Base-by-base conservation (phyloP, 2,888 invertebrate genomes). In the Lasioglossum villosulum region DNA sequence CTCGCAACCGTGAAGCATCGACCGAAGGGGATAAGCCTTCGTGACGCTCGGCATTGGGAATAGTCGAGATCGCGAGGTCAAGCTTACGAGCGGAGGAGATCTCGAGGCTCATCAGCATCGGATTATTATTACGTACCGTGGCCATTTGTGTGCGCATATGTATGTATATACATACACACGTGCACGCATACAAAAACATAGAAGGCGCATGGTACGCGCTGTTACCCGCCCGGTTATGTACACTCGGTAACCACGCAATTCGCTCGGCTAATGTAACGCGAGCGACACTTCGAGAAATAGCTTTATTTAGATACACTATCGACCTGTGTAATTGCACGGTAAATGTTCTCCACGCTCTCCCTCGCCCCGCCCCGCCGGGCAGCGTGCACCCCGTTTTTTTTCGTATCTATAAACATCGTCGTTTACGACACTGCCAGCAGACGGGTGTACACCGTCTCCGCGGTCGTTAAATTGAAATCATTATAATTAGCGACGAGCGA, bases 261-360 rank as follows among this genome's bases (percentile, higher is more conserved):
- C 83, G 80, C 78, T 88, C 74, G 75, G 83, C 75, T 90, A 90
- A 90, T 90, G 86, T 86, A 91, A 92, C 80, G 76, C 88, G 89
- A 92, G 87, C 87, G 92, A 88, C 89, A 88, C 89, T 81, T 86
- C 83, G 78, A 70, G 84, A 91, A 92, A 93, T 92, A 93, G 90
- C 92, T 92, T 92, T 91, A 92, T 93, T 92, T 88, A 88, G 89
- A 89, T 89, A 89, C 86, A 89, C 86, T 86, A 91, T 92, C 90
- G 91, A 90, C 86, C 87, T 87, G 83, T 89, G 88, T 91, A 93
- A 92, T 91, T 91, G 88, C 90, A 88, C 76, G 88, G 83, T 82
- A 86, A 93, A 88, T 74, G 82, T 87, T 84, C 81, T 59, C 59
- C 27, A 6, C 42, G 27, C 14, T 39, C 30, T 16, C 68, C 34